Percentiles rank a stretch among this genome's conserved stretches.
Evolutionary conservation across 2,113 vertebrate species (phyloP).

Genomic region (Lanius ludovicianus): DNA sequence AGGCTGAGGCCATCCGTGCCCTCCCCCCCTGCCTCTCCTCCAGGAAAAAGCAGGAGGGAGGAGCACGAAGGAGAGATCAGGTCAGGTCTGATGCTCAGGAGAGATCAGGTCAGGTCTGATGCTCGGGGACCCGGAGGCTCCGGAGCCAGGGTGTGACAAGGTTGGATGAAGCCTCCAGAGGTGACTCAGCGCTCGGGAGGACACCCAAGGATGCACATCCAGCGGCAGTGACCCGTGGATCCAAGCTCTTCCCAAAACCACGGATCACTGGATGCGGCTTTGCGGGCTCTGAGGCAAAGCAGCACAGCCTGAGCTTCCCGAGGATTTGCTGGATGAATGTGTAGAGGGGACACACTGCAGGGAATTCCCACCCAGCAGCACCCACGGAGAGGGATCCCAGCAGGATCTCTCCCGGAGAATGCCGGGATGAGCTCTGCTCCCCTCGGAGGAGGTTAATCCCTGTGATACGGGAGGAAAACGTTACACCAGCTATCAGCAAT

Average conservation of each 20-base stretch:
- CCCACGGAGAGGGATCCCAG: rapidly evolving
- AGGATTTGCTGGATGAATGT: rapidly evolving
- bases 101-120: background rate
- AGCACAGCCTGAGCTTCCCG: background rate
- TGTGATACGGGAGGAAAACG: background rate
- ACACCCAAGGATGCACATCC: background rate
- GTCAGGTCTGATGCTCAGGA: background rate
- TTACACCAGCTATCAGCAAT: background rate
- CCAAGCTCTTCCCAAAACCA: background rate
- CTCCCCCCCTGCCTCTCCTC: background rate
- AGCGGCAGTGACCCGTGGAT: background rate
- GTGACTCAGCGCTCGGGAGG: background rate
- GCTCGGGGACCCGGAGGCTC: background rate
- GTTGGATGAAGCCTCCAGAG: background rate
- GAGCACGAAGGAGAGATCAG: rapidly evolving
- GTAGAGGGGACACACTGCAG: rapidly evolving
- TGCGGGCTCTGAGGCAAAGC: background rate
- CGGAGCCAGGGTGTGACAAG: background rate
- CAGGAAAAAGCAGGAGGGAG: background rate
- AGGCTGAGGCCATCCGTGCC: rapidly evolving
- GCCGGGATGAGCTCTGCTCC: background rate
- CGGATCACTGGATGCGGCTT: rapidly evolving
- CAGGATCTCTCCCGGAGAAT: background rate
- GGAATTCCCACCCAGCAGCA: background rate
- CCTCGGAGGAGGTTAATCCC: background rate